Evolutionary conservation across 2,797 vertebrate species (phyloP).

Genomic region (Gymnopithys bicolor): DNA sequence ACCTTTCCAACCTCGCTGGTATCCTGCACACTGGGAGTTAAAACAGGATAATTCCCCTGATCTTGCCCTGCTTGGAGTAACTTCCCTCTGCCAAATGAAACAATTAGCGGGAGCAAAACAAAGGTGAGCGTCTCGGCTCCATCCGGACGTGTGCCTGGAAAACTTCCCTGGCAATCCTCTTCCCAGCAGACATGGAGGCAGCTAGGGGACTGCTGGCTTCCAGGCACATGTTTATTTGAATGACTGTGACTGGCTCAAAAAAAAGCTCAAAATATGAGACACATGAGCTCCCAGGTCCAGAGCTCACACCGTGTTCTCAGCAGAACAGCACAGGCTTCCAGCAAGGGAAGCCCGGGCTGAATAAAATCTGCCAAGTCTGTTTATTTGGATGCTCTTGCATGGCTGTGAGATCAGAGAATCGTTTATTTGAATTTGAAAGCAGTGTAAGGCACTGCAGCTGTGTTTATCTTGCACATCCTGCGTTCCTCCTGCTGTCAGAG

Average conservation of each 20-base stretch:
- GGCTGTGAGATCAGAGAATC: slow-evolving; percentile 9
- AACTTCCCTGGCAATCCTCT: neutral
- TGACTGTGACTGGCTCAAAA: neutral
- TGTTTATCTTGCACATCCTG: slow-evolving; percentile 67
- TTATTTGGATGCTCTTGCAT: slow-evolving; percentile 7
- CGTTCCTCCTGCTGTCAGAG: slow-evolving; percentile 10
- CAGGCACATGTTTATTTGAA: slow-evolving; percentile 6
- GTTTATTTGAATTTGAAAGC: slow-evolving; percentile 29
- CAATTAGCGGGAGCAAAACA: neutral
- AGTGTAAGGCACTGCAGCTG: slow-evolving; percentile 47
- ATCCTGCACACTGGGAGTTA: neutral
- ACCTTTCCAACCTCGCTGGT: neutral
- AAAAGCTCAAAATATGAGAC: neutral
- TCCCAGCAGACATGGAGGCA: neutral
- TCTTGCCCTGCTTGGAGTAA: neutral
- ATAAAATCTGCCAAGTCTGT: neutral
- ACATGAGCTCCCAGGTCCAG: neutral
- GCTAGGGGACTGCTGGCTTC: neutral
- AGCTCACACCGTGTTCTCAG: neutral
- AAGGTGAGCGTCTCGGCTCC: neutral
- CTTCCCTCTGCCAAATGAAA: neutral
- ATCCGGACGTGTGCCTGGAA: neutral
- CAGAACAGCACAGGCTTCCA: neutral
- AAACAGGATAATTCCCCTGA: neutral
- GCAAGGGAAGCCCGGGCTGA: neutral